phyloP scores from a whole-genome alignment of 2,797 vertebrate species.

The Xenopus petersii region DNA sequence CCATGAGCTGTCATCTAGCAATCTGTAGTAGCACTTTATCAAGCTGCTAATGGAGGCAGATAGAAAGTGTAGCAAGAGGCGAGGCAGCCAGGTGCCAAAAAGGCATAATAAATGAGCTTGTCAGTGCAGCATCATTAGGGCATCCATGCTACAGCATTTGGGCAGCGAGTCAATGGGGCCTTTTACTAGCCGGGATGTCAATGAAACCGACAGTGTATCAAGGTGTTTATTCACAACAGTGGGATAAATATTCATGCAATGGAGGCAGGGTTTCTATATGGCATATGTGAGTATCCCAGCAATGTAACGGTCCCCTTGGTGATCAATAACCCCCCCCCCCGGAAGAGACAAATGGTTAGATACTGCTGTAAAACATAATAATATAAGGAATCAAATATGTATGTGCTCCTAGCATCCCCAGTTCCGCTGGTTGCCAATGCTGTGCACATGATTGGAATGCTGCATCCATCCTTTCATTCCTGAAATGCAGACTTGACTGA shows the following conservation, averaged over 20 bases:
- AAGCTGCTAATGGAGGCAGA: neutral
- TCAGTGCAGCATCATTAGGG: neutral
- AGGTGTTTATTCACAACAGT: neutral
- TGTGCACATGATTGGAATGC: neutral
- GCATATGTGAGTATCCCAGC: too few relatives aligned
- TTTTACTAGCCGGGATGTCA: neutral
- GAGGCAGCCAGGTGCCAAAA: neutral
- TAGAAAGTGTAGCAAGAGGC: neutral
- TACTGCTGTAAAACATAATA: too few relatives aligned
- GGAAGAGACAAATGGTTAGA: too few relatives aligned
- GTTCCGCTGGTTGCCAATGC: too few relatives aligned
- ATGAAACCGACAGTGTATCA: neutral
- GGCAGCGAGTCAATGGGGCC: neutral
- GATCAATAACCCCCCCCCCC: too few relatives aligned
- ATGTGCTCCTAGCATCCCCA: too few relatives aligned
- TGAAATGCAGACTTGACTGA: too few relatives aligned
- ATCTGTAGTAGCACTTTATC: neutral
- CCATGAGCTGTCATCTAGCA: neutral
- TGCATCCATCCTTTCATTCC: conserved; percentile 2
- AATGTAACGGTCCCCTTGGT: too few relatives aligned
- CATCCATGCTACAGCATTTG: neutral
- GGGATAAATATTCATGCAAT: neutral
- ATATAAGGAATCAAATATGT: too few relatives aligned
- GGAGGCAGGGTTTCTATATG: too few relatives aligned
- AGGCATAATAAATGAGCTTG: neutral